Conservation (phyloP, 64 coral and sea anemone genomes). For the Catalaphyllia jardinei region DNA sequence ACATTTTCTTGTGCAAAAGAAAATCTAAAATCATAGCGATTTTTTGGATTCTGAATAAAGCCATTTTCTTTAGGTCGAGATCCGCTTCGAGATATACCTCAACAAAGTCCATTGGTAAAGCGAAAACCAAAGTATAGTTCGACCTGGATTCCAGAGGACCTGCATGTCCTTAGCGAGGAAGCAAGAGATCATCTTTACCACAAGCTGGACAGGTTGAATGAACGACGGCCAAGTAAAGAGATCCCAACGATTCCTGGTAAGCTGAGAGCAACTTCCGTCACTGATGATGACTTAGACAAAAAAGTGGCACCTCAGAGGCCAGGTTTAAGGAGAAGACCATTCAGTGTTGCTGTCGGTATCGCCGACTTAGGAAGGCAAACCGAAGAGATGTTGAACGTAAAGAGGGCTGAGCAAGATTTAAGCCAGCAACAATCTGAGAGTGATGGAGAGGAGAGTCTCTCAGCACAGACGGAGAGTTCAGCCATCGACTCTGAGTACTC, state of each 20-base stretch:
- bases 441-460: background rate
- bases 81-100: background rate
- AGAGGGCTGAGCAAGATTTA: background rate
- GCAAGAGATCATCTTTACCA: background rate
- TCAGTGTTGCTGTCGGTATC: background rate
- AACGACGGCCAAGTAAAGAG: background rate
- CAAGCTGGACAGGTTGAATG: background rate
- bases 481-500: background rate
- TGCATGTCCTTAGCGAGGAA: constrained; percentile 1
- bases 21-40: background rate
- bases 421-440: background rate
- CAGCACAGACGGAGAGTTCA: background rate
- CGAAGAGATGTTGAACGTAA: background rate
- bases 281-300: background rate
- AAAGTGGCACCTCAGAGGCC: background rate
- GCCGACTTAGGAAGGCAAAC: background rate
- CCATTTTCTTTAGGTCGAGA: background rate
- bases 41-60: background rate
- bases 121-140: background rate
- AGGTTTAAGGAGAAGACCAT: constrained; percentile 17
- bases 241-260: background rate
- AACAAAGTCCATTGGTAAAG: background rate
- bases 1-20: no score
- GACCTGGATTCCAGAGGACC: background rate
- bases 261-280: background rate